These are phyloP conservation scores for Drosophila lacertosa DNA, from an alignment of 1,140 invertebrate species.

Conservation along the genomic window DNA sequence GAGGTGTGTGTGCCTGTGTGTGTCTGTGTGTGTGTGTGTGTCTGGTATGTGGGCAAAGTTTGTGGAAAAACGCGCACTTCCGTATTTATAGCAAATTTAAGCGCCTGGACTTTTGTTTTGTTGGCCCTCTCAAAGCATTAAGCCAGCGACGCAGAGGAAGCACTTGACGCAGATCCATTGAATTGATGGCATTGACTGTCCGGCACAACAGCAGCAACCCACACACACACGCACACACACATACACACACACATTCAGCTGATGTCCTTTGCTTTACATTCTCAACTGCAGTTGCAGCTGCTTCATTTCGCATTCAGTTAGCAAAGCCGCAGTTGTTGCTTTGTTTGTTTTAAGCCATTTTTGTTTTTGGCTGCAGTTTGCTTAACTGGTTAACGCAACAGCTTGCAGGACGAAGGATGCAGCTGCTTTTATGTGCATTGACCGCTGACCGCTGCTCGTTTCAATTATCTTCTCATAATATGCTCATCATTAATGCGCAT, in stretches of 20 bases:
- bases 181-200: constrained; percentile 38
- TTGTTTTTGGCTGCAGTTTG: constrained; percentile 23
- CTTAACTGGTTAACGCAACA: constrained; percentile 5
- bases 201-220: not conserved
- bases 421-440: too few species aligned
- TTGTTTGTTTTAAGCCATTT: constrained; percentile 21
- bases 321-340: constrained; percentile 24
- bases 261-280: not conserved
- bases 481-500: constrained; percentile 41
- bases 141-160: constrained; percentile 6
- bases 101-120: constrained; percentile 66
- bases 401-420: not conserved
- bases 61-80: constrained; percentile 56
- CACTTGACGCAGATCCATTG: constrained; percentile 54
- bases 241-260: not conserved
- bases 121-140: constrained; percentile 48
- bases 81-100: constrained; percentile 72
- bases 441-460: constrained; percentile 1
- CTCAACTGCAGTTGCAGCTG: constrained; percentile 10
- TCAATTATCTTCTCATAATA: constrained; percentile 64
- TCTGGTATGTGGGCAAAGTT: constrained; percentile 52
- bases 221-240: not conserved
- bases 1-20: not conserved
- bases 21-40: constrained; percentile 35
- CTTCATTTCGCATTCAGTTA: constrained; percentile 35